These are phyloP conservation scores for Drosophila conformis DNA, from an alignment of 2,888 invertebrate species.

Conservation along the genomic window DNA sequence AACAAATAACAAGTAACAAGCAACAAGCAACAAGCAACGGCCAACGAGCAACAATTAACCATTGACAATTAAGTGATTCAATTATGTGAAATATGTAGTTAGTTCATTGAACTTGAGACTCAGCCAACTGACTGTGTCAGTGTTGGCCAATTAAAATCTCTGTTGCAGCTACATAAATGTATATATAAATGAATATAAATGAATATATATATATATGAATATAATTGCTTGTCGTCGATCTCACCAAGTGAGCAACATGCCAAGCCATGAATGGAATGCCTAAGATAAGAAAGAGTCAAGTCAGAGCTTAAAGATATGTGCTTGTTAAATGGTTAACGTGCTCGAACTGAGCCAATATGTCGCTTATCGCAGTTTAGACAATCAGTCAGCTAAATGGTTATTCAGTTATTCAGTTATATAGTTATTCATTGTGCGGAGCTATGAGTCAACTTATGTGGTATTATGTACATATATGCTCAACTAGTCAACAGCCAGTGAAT, in stretches of 20 bases:
- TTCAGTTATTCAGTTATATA: neutral
- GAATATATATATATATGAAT: neutral
- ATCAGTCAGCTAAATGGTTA: neutral
- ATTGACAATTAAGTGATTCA: conserved; percentile 31
- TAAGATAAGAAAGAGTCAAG: neutral
- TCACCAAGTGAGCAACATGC: conserved; percentile 8
- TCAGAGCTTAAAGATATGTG: conserved; percentile 1
- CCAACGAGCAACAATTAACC: neutral
- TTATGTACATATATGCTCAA: neutral
- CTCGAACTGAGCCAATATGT: conserved; percentile 4
- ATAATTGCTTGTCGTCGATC: conserved; percentile 22
- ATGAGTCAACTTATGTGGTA: neutral
- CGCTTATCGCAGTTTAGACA: neutral
- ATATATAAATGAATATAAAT: neutral
- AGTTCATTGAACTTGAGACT: conserved; percentile 49
- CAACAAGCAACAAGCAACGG: neutral
- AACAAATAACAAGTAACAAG: neutral
- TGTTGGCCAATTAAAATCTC: conserved; percentile 16
- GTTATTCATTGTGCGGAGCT: neutral
- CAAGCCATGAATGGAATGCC: conserved; percentile 22
- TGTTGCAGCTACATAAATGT: neutral
- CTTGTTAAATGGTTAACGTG: conserved; percentile 6
- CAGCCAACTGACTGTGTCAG: neutral
- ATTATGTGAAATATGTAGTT: conserved; percentile 22
- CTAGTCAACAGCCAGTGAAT: neutral